Evolutionary conservation across 2,888 invertebrate genomes (phyloP).

Genomic region (Frankliniella fusca): DNA sequence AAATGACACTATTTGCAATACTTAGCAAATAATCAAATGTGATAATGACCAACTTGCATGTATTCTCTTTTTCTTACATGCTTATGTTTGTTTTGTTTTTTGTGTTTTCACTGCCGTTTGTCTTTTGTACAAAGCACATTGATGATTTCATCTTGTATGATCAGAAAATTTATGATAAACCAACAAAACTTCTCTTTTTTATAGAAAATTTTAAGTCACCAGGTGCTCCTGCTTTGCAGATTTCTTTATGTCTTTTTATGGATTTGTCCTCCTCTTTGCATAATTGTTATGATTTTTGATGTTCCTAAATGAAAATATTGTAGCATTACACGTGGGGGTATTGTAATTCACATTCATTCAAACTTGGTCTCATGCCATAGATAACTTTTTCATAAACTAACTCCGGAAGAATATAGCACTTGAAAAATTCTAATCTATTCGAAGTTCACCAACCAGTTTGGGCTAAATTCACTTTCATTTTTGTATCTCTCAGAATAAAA

Average conservation of each 20-base stretch:
- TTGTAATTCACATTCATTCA: background rate
- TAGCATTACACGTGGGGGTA: background rate
- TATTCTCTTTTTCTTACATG: background rate
- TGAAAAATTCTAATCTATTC: background rate
- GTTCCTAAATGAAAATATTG: background rate
- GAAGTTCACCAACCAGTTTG: background rate
- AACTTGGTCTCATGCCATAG: too few relatives aligned
- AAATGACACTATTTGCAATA: slow-evolving; percentile 23
- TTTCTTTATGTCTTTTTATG: background rate
- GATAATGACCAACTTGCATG: slow-evolving; percentile 25
- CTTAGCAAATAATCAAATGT: slow-evolving; percentile 14
- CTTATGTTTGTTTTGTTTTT: slow-evolving; percentile 21
- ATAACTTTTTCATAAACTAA: too few relatives aligned
- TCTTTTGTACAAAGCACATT: slow-evolving; percentile 10
- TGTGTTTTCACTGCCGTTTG: slow-evolving; percentile 24
- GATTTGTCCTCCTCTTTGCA: background rate
- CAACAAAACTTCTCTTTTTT: too few relatives aligned
- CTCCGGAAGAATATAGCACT: too few relatives aligned
- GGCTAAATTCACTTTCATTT: background rate
- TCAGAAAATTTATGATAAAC: too few relatives aligned
- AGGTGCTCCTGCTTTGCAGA: background rate
- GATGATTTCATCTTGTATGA: background rate
- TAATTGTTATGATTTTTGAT: background rate
- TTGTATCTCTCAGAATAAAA: background rate
- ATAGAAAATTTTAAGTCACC: background rate